phyloP scores from a whole-genome alignment of 2,113 vertebrate species.

The Odocoileus hemionus region DNA sequence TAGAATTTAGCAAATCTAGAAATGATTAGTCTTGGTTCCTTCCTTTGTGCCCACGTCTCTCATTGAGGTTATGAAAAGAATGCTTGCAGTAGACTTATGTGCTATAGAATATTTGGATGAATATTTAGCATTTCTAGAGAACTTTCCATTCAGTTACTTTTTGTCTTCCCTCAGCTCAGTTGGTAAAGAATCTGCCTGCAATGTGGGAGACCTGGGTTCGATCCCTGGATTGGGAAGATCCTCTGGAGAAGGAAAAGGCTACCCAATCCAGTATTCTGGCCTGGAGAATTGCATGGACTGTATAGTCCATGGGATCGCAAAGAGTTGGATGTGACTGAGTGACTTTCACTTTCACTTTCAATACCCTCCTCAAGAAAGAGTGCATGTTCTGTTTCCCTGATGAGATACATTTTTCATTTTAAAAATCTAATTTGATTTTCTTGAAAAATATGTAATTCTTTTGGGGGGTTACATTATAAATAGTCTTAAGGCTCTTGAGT shows the following conservation, averaged over 20 bases:
- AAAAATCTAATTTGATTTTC: slow-evolving; percentile 9
- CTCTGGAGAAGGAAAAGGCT: neutral
- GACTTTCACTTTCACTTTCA: neutral
- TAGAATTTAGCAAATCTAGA: neutral
- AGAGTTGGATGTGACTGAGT: neutral
- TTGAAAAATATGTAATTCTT: neutral
- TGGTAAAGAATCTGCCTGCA: neutral
- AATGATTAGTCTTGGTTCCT: neutral
- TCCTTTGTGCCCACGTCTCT: neutral
- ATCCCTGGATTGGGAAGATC: neutral
- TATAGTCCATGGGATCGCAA: neutral
- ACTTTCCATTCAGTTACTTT: neutral
- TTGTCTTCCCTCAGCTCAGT: neutral
- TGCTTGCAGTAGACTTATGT: neutral
- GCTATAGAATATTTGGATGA: neutral
- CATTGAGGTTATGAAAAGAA: neutral
- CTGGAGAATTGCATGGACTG: neutral
- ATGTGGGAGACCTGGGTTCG: rapidly evolving
- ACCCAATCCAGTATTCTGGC: neutral
- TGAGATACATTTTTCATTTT: slow-evolving; percentile 1
- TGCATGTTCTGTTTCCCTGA: neutral
- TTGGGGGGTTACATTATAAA: neutral
- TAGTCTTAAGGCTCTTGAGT: neutral
- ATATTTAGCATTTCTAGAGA: slow-evolving; percentile 2
- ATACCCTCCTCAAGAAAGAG: neutral